Percentiles rank a stretch among this genome's conserved stretches.
These are phyloP conservation scores for Passer montanus DNA, from an alignment of 2,113 vertebrate species.

Conservation along the genomic window DNA sequence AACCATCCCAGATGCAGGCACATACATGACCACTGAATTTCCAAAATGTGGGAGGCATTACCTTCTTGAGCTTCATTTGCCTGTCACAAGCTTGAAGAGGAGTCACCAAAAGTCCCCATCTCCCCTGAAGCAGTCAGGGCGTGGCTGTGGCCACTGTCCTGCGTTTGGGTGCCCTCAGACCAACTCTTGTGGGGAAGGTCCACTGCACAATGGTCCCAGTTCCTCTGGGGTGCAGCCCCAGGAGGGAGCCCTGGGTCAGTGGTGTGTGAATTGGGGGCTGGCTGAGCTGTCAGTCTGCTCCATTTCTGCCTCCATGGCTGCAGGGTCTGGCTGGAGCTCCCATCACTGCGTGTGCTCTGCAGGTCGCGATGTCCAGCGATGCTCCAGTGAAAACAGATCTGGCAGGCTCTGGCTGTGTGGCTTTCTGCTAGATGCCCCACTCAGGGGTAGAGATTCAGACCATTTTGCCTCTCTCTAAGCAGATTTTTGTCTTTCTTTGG, in stretches of 20 bases:
- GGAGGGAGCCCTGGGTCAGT: neutral
- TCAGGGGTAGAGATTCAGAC: neutral
- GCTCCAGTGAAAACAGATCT: neutral
- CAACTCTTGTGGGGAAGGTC: neutral
- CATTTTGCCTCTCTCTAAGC: neutral
- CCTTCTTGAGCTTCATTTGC: neutral
- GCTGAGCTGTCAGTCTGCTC: neutral
- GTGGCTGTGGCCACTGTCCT: rapidly evolving
- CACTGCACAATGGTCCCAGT: rapidly evolving
- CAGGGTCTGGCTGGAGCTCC: neutral
- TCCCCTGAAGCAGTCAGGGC: neutral
- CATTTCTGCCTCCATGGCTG: rapidly evolving
- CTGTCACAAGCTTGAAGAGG: neutral
- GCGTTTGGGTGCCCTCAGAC: neutral
- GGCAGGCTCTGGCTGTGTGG: neutral
- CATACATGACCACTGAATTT: neutral
- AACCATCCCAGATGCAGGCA: neutral
- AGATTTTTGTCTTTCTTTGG: slow-evolving; percentile 12
- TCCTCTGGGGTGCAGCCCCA: neutral
- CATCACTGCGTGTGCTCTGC: rapidly evolving
- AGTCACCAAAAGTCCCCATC: neutral
- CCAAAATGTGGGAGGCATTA: neutral
- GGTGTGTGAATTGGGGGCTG: neutral
- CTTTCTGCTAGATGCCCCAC: neutral
- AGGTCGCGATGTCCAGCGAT: rapidly evolving